phyloP scores from a whole-genome alignment of 2,888 invertebrate species.

The Ophion ventricosus region DNA sequence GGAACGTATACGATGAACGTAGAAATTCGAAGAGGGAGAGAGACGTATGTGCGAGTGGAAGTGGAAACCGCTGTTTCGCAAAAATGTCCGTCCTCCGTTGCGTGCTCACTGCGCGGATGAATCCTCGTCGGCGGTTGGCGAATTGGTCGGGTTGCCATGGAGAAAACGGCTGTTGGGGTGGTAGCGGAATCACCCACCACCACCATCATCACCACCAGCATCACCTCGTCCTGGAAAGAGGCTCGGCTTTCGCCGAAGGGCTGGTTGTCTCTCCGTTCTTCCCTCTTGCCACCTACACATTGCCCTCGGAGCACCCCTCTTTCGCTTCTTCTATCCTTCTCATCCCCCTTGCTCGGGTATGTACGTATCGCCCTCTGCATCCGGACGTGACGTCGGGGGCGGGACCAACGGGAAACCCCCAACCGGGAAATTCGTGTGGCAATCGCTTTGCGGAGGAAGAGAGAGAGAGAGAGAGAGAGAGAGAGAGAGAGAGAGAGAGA shows the following conservation, averaged over 20 bases:
- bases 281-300: constrained; percentile 14
- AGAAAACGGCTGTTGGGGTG: constrained; percentile 75
- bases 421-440: constrained; percentile 81
- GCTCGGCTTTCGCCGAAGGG: background rate
- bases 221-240: constrained; percentile 14
- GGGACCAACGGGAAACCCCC: constrained; percentile 78
- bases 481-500: background rate
- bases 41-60: constrained; percentile 57
- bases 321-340: background rate
- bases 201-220: constrained; percentile 71
- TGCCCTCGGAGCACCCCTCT: background rate
- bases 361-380: background rate
- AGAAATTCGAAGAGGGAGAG: too few relatives aligned
- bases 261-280: background rate
- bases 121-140: constrained; percentile 80
- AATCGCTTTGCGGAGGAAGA: constrained; percentile 27
- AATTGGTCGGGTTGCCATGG: constrained; percentile 82
- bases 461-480: too few relatives aligned
- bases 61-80: constrained; percentile 55
- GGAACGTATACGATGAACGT: too few relatives aligned
- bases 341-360: background rate
- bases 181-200: constrained; percentile 75
- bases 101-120: constrained; percentile 71
- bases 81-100: constrained; percentile 63
- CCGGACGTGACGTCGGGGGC: constrained; percentile 62